Evolutionary conservation across 2,113 vertebrate species (phyloP), one percentile per base, ranked within the genome.

Genomic region (Siphamia tubifer): DNA sequence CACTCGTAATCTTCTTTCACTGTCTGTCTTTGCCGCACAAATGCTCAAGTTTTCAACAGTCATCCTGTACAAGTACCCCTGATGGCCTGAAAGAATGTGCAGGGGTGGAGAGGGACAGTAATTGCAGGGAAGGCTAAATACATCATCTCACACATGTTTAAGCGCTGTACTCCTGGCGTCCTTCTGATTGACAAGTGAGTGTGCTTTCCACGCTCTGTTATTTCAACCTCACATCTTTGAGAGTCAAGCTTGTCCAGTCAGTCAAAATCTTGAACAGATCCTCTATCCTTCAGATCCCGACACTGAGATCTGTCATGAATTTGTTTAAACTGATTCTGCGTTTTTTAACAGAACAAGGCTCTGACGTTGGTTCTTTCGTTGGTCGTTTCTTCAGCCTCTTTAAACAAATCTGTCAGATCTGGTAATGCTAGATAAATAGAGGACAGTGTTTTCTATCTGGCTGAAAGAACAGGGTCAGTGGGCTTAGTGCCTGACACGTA

Each of bases 111-210:
- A 73, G 62, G 68, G 80, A 68, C 36, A 66, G 73, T 89, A 86
- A 89, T 89, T 86, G 81, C 68, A 65, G 81, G 79, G 72, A 84
- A 79, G 73, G 68, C 74, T 73, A 66, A 85, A 75, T 73, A 75
- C 63, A 79, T 83, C 74, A 71, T 87, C 76, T 84, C 60, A 75
- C 78, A 73, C 51, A 54, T 67, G 74, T 85, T 76, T 52, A 66
- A 83, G 81, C 65, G 62, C 61, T 38, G 65, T 36, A 40, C 62
- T 74, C 45, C 36, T 52, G 38, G 16, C 25, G 8, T 68, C 30
- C 19, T 43, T 68, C 44, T 64, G 67, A 82, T 62, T 86, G 79
- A 90, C 83, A 79, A 79, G 71, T 57, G 45, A 63, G 45, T 28
- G 57, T 52, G 71, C 69, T 52, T 77, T 36, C 45, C 19, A 47